phyloP scores from a whole-genome alignment of 2,888 invertebrate genomes.

The Eurytoma adleriae region DNA sequence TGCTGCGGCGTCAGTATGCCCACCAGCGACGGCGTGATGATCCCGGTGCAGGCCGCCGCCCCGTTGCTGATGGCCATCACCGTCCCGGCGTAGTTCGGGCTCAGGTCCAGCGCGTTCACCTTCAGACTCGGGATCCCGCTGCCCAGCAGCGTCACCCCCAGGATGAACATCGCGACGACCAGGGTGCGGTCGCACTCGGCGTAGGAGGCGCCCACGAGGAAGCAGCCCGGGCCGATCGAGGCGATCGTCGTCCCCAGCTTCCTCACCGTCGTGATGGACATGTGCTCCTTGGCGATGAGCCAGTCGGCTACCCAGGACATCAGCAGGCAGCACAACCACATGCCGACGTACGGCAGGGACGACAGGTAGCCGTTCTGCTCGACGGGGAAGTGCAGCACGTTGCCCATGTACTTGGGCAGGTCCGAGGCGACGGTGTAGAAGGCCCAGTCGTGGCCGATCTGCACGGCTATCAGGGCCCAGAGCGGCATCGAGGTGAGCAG shows the following conservation, averaged over 20 bases:
- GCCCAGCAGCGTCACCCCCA: conserved; percentile 77
- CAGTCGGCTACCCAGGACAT: conserved; percentile 75
- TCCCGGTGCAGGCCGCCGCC: conserved; percentile 84
- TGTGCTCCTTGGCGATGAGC: conserved; percentile 69
- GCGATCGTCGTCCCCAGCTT: conserved; percentile 77
- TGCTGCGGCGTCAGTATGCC: conserved; percentile 78
- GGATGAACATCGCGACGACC: conserved; percentile 75
- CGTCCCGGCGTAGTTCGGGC: conserved; percentile 77
- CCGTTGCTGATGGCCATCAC: conserved; percentile 79
- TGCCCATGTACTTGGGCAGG: conserved; percentile 75
- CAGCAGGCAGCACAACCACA: conserved; percentile 75
- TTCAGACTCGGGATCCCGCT: conserved; percentile 77
- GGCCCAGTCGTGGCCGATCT: conserved; percentile 74
- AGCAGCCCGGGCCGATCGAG: conserved; percentile 76
- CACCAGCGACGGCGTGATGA: conserved; percentile 83
- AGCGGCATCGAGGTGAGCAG: conserved; percentile 80
- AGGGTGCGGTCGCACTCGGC: conserved; percentile 74
- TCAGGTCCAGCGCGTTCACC: conserved; percentile 77
- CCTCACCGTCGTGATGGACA: conserved; percentile 74
- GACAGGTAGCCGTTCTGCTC: conserved; percentile 75
- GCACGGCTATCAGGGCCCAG: conserved; percentile 85
- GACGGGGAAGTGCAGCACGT: conserved; percentile 74
- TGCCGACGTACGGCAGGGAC: conserved; percentile 75
- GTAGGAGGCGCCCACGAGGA: conserved; percentile 77
- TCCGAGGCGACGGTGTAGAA: conserved; percentile 73